phyloP scores from a whole-genome alignment of 2,888 invertebrate species.

The Mesorhabditis spiculigera region DNA sequence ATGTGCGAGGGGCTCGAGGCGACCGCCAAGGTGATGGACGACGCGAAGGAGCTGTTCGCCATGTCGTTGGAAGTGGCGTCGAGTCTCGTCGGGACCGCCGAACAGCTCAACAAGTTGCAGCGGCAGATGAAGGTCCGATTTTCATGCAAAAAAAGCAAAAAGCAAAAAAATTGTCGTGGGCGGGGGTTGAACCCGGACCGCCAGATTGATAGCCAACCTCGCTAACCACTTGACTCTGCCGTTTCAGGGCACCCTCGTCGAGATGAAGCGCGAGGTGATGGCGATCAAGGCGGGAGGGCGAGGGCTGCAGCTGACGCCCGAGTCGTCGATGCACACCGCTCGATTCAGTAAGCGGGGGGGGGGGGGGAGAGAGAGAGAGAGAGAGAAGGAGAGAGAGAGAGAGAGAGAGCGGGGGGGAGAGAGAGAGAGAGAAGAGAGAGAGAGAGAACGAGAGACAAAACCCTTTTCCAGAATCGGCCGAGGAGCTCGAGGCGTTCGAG shows the following conservation, averaged over 20 bases:
- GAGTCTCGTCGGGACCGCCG: background rate
- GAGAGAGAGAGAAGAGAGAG: background rate
- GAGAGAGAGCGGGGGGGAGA: background rate
- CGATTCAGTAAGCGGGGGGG: background rate
- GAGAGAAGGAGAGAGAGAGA: background rate
- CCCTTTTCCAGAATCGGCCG: background rate
- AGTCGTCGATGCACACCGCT: too few species aligned
- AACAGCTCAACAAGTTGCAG: background rate
- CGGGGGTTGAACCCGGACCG: background rate
- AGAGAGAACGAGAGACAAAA: background rate
- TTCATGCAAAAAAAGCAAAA: background rate
- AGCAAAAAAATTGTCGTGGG: background rate
- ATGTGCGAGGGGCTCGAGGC: slow-evolving; percentile 9
- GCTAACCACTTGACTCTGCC: too few species aligned
- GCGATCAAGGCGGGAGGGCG: too few species aligned
- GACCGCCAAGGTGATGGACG: slow-evolving; percentile 8
- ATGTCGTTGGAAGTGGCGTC: slow-evolving; percentile 6
- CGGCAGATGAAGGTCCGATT: background rate
- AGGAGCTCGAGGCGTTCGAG: background rate
- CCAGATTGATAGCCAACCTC: background rate
- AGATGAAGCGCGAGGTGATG: too few species aligned
- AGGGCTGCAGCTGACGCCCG: background rate
- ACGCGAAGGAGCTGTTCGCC: slow-evolving; percentile 8
- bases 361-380: background rate
- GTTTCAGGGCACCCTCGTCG: too few species aligned